Evolutionary conservation across 2,888 invertebrate genomes (phyloP).

Genomic region (Protula sp.): DNA sequence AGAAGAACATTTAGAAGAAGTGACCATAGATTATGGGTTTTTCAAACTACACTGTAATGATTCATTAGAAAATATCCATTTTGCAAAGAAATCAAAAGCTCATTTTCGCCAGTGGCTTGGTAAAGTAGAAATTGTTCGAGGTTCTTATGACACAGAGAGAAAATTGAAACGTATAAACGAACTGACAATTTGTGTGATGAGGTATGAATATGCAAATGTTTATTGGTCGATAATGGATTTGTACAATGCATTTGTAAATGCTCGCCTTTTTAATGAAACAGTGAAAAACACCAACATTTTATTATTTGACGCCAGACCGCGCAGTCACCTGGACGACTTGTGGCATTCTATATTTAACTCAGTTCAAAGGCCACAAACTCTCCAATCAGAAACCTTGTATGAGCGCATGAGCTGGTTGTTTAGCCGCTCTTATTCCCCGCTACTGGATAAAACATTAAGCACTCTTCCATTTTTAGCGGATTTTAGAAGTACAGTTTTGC

Average conservation of each 20-base stretch:
- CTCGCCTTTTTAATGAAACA: conserved; percentile 26
- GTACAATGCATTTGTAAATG: conserved; percentile 38
- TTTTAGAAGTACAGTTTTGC: neutral
- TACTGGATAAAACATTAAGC: neutral
- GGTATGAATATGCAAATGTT: conserved; percentile 44
- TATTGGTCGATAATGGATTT: conserved; percentile 46
- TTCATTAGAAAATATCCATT: no score
- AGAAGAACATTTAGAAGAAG: no score
- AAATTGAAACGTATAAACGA: no score
- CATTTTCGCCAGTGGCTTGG: no score
- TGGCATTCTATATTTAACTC: conserved; percentile 25
- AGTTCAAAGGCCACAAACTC: neutral
- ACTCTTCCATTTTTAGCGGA: neutral
- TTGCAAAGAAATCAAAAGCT: no score
- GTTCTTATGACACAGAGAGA: no score
- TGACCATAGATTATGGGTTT: no score
- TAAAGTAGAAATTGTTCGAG: no score
- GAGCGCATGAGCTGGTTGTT: neutral
- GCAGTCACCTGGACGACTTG: conserved; percentile 31
- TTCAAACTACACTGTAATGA: no score
- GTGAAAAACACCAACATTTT: conserved; percentile 30
- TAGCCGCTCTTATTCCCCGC: neutral
- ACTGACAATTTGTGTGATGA: conserved; percentile 33
- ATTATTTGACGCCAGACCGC: conserved; percentile 39
- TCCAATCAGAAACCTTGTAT: neutral